Conservation (phyloP, 2,113 vertebrate genomes). For the Pavo muticus region DNA sequence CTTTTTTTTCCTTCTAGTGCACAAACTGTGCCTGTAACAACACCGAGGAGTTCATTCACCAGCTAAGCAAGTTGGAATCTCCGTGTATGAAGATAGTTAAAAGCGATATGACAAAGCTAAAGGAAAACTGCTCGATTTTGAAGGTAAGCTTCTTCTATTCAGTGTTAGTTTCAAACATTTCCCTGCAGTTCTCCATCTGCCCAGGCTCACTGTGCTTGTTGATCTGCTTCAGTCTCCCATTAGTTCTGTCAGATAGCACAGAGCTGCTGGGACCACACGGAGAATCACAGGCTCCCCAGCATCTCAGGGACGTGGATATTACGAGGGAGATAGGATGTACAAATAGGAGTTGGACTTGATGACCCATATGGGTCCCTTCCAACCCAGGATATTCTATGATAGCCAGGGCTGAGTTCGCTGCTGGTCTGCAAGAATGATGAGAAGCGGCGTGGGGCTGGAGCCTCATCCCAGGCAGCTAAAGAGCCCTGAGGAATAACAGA, state of each 20-base stretch:
- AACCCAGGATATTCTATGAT: too few relatives aligned
- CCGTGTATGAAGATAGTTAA: background rate
- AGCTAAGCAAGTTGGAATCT: fast-evolving
- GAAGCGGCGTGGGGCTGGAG: background rate
- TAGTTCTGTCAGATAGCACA: fast-evolving
- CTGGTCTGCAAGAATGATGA: background rate
- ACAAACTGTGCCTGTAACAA: fast-evolving
- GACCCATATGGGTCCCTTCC: too few relatives aligned
- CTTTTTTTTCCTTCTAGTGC: background rate
- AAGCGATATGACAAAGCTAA: fast-evolving
- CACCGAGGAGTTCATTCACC: background rate
- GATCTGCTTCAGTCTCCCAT: background rate
- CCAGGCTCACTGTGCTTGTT: background rate
- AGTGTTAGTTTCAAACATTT: background rate
- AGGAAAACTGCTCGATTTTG: fast-evolving
- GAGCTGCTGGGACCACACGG: background rate
- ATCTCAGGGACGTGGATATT: background rate
- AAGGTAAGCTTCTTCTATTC: background rate
- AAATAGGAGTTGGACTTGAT: background rate
- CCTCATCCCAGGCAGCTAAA: background rate
- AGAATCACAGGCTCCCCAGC: fast-evolving
- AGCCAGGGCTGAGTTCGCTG: too few relatives aligned
- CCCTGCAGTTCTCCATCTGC: background rate
- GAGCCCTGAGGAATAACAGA: fast-evolving
- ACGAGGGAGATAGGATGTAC: background rate